phyloP scores from a whole-genome alignment of 2,113 vertebrate genomes.

The Microtus montanus region DNA sequence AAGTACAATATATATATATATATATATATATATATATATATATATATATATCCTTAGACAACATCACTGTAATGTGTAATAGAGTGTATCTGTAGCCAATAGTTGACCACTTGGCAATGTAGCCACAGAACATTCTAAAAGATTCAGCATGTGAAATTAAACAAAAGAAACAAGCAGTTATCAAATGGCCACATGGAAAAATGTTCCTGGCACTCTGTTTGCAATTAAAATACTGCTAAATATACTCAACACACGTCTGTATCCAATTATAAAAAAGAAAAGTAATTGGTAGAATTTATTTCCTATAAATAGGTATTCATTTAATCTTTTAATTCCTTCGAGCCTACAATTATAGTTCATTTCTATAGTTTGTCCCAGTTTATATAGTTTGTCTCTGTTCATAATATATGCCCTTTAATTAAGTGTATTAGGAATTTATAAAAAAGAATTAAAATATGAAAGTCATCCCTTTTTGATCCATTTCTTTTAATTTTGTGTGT shows the following conservation, averaged over 20 bases:
- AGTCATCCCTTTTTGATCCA: not conserved
- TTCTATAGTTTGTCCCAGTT: conserved; percentile 44
- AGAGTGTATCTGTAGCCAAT: not conserved
- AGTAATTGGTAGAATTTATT: conserved; percentile 69
- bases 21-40: not conserved
- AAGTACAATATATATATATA: not conserved
- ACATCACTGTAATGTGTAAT: conserved; percentile 1
- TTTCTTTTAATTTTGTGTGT: not conserved
- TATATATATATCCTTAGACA: conserved; percentile 41
- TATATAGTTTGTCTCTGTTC: conserved; percentile 40
- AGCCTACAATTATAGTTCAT: conserved; percentile 41
- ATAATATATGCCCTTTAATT: conserved; percentile 64
- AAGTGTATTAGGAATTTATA: conserved; percentile 42
- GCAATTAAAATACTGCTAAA: conserved; percentile 73
- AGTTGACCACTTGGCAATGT: conserved; percentile 28
- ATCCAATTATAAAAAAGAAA: conserved; percentile 61
- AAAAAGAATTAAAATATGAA: conserved; percentile 52
- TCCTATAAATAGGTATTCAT: conserved; percentile 67
- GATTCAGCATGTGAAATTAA: conserved; percentile 54
- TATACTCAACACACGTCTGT: conserved; percentile 50
- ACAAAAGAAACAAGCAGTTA: conserved; percentile 67
- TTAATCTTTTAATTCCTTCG: conserved; percentile 31
- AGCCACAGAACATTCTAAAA: conserved; percentile 38
- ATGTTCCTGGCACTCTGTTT: conserved; percentile 61
- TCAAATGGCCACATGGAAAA: conserved; percentile 63